These are phyloP conservation scores for Montipora capricornis DNA, from an alignment of 64 coral and sea anemone species.

Conservation along the genomic window DNA sequence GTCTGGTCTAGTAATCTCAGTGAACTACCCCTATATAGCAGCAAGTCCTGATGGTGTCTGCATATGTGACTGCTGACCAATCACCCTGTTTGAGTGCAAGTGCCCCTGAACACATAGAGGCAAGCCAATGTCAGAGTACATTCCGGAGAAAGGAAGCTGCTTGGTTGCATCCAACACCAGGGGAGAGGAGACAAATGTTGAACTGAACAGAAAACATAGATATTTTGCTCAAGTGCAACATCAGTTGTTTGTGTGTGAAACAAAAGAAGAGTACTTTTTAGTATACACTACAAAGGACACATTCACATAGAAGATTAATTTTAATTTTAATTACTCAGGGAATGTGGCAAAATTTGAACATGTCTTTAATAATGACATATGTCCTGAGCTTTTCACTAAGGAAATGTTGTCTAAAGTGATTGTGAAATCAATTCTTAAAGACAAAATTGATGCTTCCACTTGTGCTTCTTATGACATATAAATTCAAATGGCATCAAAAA, in stretches of 20 bases:
- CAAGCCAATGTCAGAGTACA: neutral
- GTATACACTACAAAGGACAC: slow-evolving; percentile 15
- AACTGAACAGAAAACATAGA: neutral
- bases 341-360: too few relatives aligned
- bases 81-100: neutral
- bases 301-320: neutral
- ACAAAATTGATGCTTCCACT: neutral
- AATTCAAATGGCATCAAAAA: too few relatives aligned
- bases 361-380: too few relatives aligned
- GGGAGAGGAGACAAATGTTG: neutral
- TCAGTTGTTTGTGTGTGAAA: slow-evolving; percentile 20
- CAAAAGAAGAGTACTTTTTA: neutral
- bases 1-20: slow-evolving; percentile 9
- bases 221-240: slow-evolving; percentile 39
- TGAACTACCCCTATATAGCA: neutral
- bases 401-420: neutral
- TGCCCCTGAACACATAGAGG: neutral
- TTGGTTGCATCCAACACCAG: neutral
- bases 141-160: neutral
- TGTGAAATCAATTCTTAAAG: neutral
- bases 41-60: slow-evolving; percentile 11
- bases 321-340: neutral
- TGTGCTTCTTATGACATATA: too few relatives aligned
- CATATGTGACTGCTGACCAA: slow-evolving; percentile 1
- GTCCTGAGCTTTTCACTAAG: too few relatives aligned